Conservation (phyloP, 2,888 invertebrate species). For the Lacanobia wlatinum region DNA sequence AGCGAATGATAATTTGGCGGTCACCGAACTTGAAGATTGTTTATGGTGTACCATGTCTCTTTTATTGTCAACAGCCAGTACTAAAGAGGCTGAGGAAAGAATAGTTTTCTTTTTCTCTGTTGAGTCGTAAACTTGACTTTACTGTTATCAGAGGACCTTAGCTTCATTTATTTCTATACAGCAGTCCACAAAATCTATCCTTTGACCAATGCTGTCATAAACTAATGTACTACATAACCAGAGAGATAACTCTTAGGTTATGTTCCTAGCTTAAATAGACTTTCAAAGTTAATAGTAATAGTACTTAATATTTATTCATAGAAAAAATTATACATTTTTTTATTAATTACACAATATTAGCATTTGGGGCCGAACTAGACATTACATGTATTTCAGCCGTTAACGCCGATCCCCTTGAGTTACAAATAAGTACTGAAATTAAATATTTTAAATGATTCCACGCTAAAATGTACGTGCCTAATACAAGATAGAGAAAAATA, state of each 20-base stretch:
- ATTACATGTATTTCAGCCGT: too few species aligned
- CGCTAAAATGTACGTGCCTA: too few species aligned
- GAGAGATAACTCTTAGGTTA: background rate
- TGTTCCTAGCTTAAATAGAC: too few species aligned
- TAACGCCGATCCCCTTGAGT: too few species aligned
- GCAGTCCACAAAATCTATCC: background rate
- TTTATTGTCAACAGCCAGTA: slow-evolving; percentile 30
- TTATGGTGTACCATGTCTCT: slow-evolving; percentile 19
- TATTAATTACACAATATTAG: too few species aligned
- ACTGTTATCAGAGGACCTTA: background rate
- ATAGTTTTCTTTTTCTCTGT: slow-evolving; percentile 1
- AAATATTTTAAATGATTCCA: too few species aligned
- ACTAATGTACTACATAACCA: background rate
- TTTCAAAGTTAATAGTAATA: too few species aligned
- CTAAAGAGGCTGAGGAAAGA: slow-evolving; percentile 4
- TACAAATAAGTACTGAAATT: too few species aligned
- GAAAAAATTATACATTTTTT: too few species aligned
- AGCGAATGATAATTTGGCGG: slow-evolving; percentile 33
- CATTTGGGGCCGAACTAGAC: too few species aligned
- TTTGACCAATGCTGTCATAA: background rate
- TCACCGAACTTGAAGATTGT: slow-evolving; percentile 32
- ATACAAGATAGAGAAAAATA: too few species aligned
- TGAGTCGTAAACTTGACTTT: slow-evolving; percentile 32
- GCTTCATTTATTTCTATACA: background rate
- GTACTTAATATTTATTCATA: too few species aligned